These are phyloP conservation scores for Zygogramma bicolorata DNA, from an alignment of 2,888 invertebrate genomes.

Conservation along the genomic window DNA sequence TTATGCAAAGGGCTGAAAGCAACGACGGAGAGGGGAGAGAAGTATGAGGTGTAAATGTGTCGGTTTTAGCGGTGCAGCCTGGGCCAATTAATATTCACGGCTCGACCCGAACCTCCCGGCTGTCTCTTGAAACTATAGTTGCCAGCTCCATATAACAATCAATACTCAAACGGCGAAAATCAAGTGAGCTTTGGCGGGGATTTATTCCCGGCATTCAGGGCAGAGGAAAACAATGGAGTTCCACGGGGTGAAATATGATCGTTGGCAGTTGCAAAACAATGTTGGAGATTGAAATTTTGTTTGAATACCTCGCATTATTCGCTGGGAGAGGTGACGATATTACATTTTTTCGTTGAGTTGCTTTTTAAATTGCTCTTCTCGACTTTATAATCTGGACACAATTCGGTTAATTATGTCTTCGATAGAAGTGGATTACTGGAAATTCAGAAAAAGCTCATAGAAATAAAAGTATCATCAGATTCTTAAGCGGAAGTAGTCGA, in stretches of 20 bases:
- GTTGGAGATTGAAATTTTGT: background rate
- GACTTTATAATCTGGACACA: too few species aligned
- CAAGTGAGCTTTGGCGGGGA: slow-evolving; percentile 20
- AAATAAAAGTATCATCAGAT: too few species aligned
- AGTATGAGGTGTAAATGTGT: slow-evolving; percentile 66
- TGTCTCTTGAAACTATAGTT: slow-evolving; percentile 36
- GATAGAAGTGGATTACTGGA: too few species aligned
- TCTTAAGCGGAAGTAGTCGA: too few species aligned
- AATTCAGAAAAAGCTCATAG: too few species aligned
- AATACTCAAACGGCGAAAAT: slow-evolving; percentile 41
- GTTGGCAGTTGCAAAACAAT: slow-evolving; percentile 5
- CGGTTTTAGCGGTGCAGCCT: slow-evolving; percentile 62
- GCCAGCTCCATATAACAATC: slow-evolving; percentile 38
- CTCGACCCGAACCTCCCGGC: slow-evolving; percentile 37
- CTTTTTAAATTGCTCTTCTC: too few species aligned
- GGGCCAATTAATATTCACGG: slow-evolving; percentile 65
- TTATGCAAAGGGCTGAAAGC: slow-evolving; percentile 54
- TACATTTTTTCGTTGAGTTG: too few species aligned
- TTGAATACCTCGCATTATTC: background rate
- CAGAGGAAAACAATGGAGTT: slow-evolving; percentile 12
- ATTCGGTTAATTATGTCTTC: too few species aligned
- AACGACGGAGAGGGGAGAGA: slow-evolving; percentile 57
- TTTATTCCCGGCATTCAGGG: background rate
- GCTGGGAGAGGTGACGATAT: background rate
- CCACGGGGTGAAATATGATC: slow-evolving; percentile 5